Evolutionary conservation across 2,888 invertebrate genomes (phyloP), one percentile per base, ranked within the genome.

Genomic region (Stenolophus ochropezus): DNA sequence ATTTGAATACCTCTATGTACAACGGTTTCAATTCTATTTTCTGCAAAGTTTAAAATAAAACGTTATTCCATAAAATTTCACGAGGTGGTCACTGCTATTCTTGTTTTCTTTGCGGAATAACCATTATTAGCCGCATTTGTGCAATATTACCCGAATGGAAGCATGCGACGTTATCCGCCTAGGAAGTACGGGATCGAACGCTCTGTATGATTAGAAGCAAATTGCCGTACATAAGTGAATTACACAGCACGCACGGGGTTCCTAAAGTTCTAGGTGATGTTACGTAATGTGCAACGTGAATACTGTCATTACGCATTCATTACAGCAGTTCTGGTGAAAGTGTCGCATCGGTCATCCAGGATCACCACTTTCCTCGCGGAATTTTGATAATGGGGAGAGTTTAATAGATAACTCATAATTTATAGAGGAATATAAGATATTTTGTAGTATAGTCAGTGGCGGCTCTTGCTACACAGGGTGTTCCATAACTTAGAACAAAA

Each of bases 191-290:
- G 4, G 69, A 71, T 53, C 51, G 79, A 25, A 23, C 25, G 27
- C 18, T 51, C 42, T 47, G 42, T 80, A 23, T 80, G 56, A 80
- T 80, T 80, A 73, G 20, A 73, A 14, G 51, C 11, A 80, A 73
- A 80, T 58, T 80, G 25, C 69, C 47, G 53, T 79, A 69, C 20
- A 23, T 61, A 49, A 58, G 27, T 33, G 53, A 79, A 79, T 71
- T 79, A 79, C 27, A 20, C 20, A 23, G 71, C 79, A 79, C 51
- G 71, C 79, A 42, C 21, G 21, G 78, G 27, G 56, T 76, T 76
- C 76, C 76, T 76, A 76, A 77, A 77, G 77, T 77, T 77, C 77
- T 77, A 77, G 77, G 77, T 77, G 77, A 77, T 77, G 18, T 77
- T 77, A 77, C 49, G 65, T 65, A 58, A 42, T 77, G 77, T 49